A percentile compares a stretch with the other conserved stretches of the same genome.
These are phyloP conservation scores for Poecilus cupreus DNA, from an alignment of 2,888 invertebrate species.

Conservation along the genomic window DNA sequence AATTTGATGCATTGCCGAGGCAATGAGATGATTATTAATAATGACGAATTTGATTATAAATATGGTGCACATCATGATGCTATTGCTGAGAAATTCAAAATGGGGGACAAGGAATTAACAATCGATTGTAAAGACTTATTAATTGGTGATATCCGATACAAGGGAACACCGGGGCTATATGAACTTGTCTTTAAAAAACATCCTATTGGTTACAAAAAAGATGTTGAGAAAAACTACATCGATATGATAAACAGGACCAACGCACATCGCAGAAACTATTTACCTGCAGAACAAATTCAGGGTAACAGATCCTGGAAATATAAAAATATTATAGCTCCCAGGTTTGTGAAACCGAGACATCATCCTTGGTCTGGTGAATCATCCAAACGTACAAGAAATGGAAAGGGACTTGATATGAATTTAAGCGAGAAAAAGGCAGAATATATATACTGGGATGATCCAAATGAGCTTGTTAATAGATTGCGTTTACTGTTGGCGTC, in stretches of 20 bases:
- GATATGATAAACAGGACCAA: neutral
- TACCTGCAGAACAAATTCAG: neutral
- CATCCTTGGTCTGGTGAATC: neutral
- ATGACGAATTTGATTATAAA: neutral
- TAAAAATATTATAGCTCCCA: neutral
- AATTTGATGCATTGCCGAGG: neutral
- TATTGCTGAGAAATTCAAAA: neutral
- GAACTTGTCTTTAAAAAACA: neutral
- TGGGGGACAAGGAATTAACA: neutral
- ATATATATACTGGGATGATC: constrained; percentile 65
- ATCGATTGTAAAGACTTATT: neutral
- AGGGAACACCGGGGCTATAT: neutral
- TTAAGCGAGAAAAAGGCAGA: constrained; percentile 46
- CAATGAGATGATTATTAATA: neutral
- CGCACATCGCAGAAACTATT: neutral
- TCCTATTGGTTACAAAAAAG: neutral
- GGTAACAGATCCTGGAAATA: neutral
- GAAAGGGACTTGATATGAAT: constrained; percentile 12
- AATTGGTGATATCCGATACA: neutral
- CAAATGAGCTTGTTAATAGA: constrained; percentile 67
- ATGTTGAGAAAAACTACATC: neutral
- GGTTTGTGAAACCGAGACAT: neutral
- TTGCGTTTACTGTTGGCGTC: constrained; percentile 66
- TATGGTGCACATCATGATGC: neutral
- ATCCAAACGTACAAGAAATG: neutral